Percentiles rank a stretch among this genome's conserved stretches.
These are phyloP conservation scores for Xestia xanthographa DNA, from an alignment of 2,888 invertebrate genomes.

Conservation along the genomic window DNA sequence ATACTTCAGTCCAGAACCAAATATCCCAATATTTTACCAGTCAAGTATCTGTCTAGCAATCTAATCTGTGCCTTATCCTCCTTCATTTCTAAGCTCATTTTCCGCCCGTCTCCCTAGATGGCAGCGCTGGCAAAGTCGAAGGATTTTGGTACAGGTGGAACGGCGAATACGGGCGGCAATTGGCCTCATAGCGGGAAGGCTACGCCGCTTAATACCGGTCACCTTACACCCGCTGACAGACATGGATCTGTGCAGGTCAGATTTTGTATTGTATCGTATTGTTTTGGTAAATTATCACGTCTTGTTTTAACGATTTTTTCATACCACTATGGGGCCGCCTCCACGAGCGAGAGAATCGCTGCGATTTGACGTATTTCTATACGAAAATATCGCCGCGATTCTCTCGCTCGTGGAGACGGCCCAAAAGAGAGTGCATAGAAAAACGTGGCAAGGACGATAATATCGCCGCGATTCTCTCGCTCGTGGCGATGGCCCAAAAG, in stretches of 20 bases:
- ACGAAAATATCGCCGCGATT: no score
- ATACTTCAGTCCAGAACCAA: neutral
- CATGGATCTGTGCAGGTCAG: constrained; percentile 98
- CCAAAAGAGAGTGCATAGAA: no score
- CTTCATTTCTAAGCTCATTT: constrained; percentile 18
- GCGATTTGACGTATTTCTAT: no score
- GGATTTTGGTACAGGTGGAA: constrained; percentile 88
- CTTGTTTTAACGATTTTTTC: neutral
- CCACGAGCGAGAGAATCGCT: no score
- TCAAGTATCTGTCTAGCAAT: constrained; percentile 18
- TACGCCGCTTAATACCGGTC: constrained; percentile 95
- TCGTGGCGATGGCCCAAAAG: no score
- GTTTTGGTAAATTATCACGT: neutral
- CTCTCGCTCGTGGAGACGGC: no score
- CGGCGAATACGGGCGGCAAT: constrained; percentile 93
- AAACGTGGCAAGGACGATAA: no score
- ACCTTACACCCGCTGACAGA: constrained; percentile 98
- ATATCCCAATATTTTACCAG: neutral
- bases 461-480: no score
- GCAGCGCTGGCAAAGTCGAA: constrained; percentile 78
- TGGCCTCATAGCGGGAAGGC: constrained; percentile 96
- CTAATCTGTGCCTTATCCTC: constrained; percentile 2
- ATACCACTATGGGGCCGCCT: no score
- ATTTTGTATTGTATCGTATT: neutral
- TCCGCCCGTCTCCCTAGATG: constrained; percentile 69